Conservation (phyloP, 2,113 vertebrate genomes). For the Periophthalmus modestus region DNA sequence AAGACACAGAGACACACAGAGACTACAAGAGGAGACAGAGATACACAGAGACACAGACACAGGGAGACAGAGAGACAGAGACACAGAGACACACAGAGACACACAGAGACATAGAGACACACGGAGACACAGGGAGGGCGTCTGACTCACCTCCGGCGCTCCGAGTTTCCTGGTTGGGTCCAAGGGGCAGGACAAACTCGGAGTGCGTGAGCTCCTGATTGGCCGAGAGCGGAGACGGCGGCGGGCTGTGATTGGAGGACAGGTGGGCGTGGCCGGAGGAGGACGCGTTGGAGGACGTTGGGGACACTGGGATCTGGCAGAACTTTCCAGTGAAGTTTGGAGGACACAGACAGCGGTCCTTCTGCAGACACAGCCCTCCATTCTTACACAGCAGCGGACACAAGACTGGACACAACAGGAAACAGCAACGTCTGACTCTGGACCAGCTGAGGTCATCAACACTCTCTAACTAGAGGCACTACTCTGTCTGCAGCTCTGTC, state of each 20-base stretch:
- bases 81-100: too few relatives aligned
- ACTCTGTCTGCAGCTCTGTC: too few relatives aligned
- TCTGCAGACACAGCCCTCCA: conserved; percentile 90
- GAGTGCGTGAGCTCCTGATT: conserved; percentile 80
- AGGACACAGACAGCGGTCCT: conserved; percentile 92
- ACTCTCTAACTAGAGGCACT: too few relatives aligned
- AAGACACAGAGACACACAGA: too few relatives aligned
- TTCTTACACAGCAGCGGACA: conserved; percentile 95
- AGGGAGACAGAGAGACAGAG: too few relatives aligned
- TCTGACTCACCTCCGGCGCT: conserved; percentile 44
- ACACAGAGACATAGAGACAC: not conserved
- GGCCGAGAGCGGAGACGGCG: conserved; percentile 13
- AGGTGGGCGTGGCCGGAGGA: not conserved
- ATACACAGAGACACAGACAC: too few relatives aligned
- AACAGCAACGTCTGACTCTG: too few relatives aligned
- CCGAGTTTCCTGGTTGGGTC: conserved; percentile 11
- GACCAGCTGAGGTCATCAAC: too few relatives aligned
- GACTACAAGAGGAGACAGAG: too few relatives aligned
- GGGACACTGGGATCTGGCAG: conserved; percentile 84
- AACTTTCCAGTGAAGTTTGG: conserved; percentile 93
- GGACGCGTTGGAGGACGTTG: not conserved
- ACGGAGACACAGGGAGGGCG: not conserved
- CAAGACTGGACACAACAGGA: conserved; percentile 76
- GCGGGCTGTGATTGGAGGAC: conserved; percentile 42
- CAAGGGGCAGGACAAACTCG: conserved; percentile 86